A percentile compares a stretch with the other conserved stretches of the same genome.
Conservation (phyloP, 35 echinoderm and acorn worm species). For the Ophiothrix spiculata region DNA sequence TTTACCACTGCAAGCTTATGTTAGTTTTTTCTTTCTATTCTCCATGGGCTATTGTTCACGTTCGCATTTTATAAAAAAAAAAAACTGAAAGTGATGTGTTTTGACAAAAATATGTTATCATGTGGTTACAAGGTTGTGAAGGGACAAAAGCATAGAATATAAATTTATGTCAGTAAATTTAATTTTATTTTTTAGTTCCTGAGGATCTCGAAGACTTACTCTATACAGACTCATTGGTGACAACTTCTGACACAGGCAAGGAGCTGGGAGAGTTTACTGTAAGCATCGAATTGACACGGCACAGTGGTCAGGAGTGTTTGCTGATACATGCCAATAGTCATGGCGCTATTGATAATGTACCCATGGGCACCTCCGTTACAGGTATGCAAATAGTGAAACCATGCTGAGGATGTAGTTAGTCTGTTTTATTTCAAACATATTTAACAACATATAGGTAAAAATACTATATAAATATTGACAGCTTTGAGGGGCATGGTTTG, state of each 20-base stretch:
- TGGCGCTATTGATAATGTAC: constrained; percentile 93
- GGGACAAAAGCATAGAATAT: neutral
- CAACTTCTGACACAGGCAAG: constrained; percentile 91
- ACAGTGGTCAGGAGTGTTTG: constrained; percentile 82
- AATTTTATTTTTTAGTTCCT: constrained; percentile 49
- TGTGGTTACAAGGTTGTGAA: neutral
- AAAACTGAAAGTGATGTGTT: neutral
- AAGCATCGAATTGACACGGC: constrained; percentile 70
- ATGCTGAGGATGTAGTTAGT: too few relatives aligned
- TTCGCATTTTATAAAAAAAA: neutral
- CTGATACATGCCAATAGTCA: constrained; percentile 98
- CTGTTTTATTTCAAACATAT: too few relatives aligned
- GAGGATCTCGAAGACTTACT: constrained; percentile 67
- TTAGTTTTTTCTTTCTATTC: neutral
- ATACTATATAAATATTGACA: too few relatives aligned
- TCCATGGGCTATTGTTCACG: neutral
- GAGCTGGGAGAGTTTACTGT: constrained; percentile 96
- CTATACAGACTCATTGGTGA: constrained; percentile 82
- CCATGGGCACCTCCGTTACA: constrained; percentile 94
- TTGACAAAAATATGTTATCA: neutral
- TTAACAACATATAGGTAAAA: too few relatives aligned
- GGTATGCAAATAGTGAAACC: constrained; percentile 34
- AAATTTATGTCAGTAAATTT: neutral
- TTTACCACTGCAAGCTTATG: too few relatives aligned
- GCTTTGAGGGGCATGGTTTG: too few relatives aligned